phyloP scores from a whole-genome alignment of 64 coral and sea anemone genomes.

The Astreopora myriophthalma region DNA sequence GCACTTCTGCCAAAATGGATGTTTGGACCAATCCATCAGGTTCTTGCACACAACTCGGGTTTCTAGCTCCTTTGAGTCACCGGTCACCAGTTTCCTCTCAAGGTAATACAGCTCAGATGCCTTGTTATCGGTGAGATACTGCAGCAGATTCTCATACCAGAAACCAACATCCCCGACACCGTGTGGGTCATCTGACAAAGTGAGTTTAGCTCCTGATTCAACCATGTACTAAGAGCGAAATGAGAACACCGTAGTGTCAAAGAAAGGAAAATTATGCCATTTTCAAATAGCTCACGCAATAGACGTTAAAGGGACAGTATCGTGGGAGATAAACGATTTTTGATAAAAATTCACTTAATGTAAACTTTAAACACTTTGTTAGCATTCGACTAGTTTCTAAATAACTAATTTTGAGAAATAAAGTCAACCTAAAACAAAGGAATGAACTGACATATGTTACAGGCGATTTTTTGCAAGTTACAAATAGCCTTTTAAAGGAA shows the following conservation, averaged over 20 bases:
- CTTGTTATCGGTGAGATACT: conserved; percentile 35
- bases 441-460: too few relatives aligned
- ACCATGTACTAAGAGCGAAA: conserved; percentile 48
- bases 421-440: too few relatives aligned
- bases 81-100: neutral
- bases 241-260: neutral
- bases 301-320: too few relatives aligned
- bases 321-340: too few relatives aligned
- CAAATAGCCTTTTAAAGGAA: too few relatives aligned
- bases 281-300: too few relatives aligned
- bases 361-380: too few relatives aligned
- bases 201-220: conserved; percentile 61
- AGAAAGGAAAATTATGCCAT: too few relatives aligned
- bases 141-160: conserved; percentile 51
- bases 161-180: conserved; percentile 74
- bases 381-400: too few relatives aligned
- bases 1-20: conserved; percentile 65
- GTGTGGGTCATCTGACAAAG: conserved; percentile 74
- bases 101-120: conserved; percentile 70
- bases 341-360: too few relatives aligned
- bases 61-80: neutral
- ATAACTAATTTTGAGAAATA: too few relatives aligned
- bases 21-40: conserved; percentile 35
- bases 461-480: too few relatives aligned
- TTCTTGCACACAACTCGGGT: conserved; percentile 40